Evolutionary conservation across 2,113 vertebrate species (phyloP).

Genomic region (Perca fluviatilis): DNA sequence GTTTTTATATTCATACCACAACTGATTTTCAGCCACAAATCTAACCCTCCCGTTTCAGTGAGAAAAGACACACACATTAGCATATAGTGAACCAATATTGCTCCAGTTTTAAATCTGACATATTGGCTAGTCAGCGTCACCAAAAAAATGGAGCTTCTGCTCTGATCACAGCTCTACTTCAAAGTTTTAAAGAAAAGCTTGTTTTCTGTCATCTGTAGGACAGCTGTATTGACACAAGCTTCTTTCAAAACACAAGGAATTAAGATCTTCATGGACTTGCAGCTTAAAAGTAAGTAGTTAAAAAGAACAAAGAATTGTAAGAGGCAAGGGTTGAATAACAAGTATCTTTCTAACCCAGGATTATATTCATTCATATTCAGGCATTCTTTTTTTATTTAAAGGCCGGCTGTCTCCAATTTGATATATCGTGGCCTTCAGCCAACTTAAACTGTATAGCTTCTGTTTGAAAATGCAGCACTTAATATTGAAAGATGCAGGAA

Average conservation of each 20-base stretch:
- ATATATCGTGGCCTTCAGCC: constrained; percentile 17
- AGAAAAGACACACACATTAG: constrained; percentile 15
- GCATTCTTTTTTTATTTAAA: constrained; percentile 14
- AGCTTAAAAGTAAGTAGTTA: constrained; percentile 15
- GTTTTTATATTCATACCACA: constrained; percentile 49
- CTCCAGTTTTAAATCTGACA: constrained; percentile 26
- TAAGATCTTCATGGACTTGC: constrained; percentile 17
- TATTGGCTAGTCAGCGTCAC: neutral
- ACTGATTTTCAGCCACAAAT: constrained; percentile 43
- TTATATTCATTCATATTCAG: constrained; percentile 49
- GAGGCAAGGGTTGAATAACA: constrained; percentile 23
- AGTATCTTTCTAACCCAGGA: constrained; percentile 32
- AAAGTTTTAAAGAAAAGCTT: neutral
- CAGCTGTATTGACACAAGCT: constrained; percentile 10
- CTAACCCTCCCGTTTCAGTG: constrained; percentile 8
- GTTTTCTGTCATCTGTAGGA: constrained; percentile 27
- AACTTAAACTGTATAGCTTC: neutral
- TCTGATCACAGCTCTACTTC: constrained; percentile 20
- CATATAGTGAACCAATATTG: constrained; percentile 14
- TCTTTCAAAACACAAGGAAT: constrained; percentile 47
- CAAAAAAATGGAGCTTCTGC: neutral
- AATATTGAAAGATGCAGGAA: neutral
- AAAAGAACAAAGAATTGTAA: constrained; percentile 18
- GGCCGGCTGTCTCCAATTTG: neutral
- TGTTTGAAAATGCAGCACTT: constrained; percentile 18